Conservation (phyloP, 1,140 invertebrate genomes). For the Nebria ingens region DNA sequence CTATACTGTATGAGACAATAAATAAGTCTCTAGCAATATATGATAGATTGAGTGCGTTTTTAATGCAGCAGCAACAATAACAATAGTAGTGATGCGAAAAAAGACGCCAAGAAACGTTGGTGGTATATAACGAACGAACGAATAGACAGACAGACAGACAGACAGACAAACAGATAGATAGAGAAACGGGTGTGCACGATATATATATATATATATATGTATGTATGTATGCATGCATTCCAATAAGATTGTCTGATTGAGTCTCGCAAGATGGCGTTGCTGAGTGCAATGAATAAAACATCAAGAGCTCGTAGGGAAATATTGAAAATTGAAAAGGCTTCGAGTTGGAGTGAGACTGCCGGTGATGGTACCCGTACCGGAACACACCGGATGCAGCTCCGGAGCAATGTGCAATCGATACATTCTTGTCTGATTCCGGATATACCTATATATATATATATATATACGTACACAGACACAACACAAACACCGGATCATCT, state of each 20-base stretch:
- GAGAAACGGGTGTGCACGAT: too few species aligned
- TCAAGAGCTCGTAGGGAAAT: conserved; percentile 34
- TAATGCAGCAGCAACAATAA: too few species aligned
- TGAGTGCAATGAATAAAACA: conserved; percentile 35
- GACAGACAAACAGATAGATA: too few species aligned
- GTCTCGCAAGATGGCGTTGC: conserved; percentile 31
- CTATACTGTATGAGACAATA: too few species aligned
- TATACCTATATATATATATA: neutral
- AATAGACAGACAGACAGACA: too few species aligned
- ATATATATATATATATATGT: too few species aligned
- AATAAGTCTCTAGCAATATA: too few species aligned
- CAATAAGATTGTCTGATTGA: conserved; percentile 33
- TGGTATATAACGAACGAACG: too few species aligned
- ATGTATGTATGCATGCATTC: conserved; percentile 28
- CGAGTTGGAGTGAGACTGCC: neutral
- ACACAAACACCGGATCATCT: too few species aligned
- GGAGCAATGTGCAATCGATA: neutral
- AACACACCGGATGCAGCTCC: neutral
- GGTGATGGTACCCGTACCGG: neutral
- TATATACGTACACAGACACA: neutral
- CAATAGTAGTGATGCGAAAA: too few species aligned
- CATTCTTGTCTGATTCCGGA: conserved; percentile 2
- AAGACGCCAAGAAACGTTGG: too few species aligned
- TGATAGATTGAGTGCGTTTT: too few species aligned
- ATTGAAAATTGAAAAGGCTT: conserved; percentile 33